phyloP scores from a whole-genome alignment of 2,797 vertebrate species.

The Ctenosaura bakeri region DNA sequence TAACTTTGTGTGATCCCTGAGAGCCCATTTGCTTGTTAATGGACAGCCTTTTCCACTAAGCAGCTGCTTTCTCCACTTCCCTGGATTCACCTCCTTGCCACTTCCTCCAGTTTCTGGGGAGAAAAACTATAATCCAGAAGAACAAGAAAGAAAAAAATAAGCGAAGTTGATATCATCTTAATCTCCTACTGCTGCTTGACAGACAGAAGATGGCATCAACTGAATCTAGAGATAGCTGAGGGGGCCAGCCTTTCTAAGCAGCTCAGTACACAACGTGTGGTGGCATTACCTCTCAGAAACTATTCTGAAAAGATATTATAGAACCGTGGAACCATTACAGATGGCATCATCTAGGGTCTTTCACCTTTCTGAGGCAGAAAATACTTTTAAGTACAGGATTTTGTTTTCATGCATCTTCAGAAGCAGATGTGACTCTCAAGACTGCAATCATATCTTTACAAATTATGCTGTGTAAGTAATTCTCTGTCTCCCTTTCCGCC shows the following conservation, averaged over 20 bases:
- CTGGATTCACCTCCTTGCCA: not conserved
- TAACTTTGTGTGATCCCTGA: no score
- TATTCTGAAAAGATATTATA: not conserved
- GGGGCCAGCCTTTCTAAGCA: not conserved
- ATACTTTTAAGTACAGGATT: not conserved
- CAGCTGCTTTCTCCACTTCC: not conserved
- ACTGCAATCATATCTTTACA: not conserved
- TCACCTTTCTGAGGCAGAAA: not conserved
- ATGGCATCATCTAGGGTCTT: not conserved
- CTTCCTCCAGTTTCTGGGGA: not conserved
- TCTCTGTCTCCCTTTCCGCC: not conserved
- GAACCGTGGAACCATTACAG: not conserved
- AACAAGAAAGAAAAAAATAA: not conserved
- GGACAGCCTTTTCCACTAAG: not conserved
- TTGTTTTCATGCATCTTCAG: constrained; percentile 3
- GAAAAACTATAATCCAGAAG: not conserved
- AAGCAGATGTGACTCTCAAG: not conserved
- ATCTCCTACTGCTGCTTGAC: not conserved
- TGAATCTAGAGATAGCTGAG: not conserved
- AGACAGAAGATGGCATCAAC: not conserved
- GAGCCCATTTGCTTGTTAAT: not conserved
- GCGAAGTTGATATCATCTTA: not conserved
- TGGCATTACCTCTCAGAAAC: not conserved
- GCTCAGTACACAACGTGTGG: no score
- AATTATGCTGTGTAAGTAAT: not conserved